Percentiles rank a stretch among this genome's conserved stretches.
phyloP scores from a whole-genome alignment of 1,140 invertebrate genomes.

The Apocrypta bakeri region DNA sequence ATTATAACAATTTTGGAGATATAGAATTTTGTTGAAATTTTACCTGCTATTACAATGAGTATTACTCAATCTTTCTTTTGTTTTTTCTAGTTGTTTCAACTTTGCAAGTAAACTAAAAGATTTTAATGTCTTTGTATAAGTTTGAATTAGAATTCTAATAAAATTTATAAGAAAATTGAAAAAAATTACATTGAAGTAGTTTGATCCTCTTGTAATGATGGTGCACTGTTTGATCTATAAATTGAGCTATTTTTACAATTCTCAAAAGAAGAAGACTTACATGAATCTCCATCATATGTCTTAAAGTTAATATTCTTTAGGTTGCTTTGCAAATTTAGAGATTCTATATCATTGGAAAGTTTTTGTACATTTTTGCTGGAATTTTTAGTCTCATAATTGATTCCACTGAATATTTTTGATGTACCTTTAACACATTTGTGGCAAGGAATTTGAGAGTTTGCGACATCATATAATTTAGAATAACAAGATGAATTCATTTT shows the following conservation, averaged over 20 bases:
- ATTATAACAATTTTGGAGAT: not conserved
- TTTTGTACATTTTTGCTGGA: not conserved
- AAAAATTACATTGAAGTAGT: constrained; percentile 57
- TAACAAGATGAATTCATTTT: not conserved
- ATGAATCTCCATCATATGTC: constrained; percentile 16
- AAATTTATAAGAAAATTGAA: constrained; percentile 26
- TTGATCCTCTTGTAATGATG: constrained; percentile 49
- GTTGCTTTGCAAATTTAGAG: constrained; percentile 16
- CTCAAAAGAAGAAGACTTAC: constrained; percentile 38
- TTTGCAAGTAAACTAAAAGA: constrained; percentile 54
- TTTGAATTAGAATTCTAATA: constrained; percentile 20
- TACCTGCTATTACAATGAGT: constrained; percentile 32
- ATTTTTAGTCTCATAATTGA: not conserved
- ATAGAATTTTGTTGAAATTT: constrained; percentile 16
- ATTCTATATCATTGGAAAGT: constrained; percentile 7
- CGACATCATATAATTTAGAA: constrained; percentile 21
- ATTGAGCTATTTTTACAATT: constrained; percentile 35
- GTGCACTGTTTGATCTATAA: constrained; percentile 49
- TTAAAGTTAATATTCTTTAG: not conserved
- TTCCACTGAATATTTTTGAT: not conserved
- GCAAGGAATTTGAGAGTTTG: not conserved
- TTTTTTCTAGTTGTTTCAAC: constrained; percentile 48
- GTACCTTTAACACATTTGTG: not conserved
- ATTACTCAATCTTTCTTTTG: constrained; percentile 50
- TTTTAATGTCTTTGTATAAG: constrained; percentile 30